A percentile compares a stretch with the other conserved stretches of the same genome.
Evolutionary conservation across 2,888 invertebrate species (phyloP).

Genomic region (Nebria brevicollis): DNA sequence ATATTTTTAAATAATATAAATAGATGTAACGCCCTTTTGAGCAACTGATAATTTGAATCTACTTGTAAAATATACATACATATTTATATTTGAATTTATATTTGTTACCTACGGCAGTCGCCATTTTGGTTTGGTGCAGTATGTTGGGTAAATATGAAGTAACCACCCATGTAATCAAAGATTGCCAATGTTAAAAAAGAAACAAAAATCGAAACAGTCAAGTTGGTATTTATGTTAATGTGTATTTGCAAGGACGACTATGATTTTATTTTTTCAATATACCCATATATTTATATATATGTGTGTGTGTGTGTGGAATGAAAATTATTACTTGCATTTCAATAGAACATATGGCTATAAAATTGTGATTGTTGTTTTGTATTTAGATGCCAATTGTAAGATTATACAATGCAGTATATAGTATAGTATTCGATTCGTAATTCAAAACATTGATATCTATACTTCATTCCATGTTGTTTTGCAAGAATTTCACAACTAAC

Average conservation of each 20-base stretch:
- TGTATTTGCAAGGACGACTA: background rate
- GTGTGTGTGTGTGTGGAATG: background rate
- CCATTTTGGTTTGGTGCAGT: background rate
- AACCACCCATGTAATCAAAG: conserved; percentile 1
- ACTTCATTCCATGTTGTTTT: background rate
- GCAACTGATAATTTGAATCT: background rate
- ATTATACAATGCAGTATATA: background rate
- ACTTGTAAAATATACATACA: background rate
- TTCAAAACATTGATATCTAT: background rate
- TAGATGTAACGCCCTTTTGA: background rate
- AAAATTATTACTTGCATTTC: background rate
- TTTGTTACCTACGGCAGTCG: background rate
- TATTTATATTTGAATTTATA: background rate
- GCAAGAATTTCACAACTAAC: background rate
- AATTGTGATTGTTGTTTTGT: conserved; percentile 1
- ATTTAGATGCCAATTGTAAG: background rate
- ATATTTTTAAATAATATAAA: background rate
- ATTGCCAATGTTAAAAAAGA: background rate
- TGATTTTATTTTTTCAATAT: background rate
- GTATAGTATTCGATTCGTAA: background rate
- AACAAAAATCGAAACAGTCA: conserved; percentile 1
- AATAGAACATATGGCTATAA: conserved; percentile 1
- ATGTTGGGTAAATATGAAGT: background rate
- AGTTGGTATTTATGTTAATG: conserved; percentile 1
- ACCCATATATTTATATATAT: background rate